Evolutionary conservation across 2,113 vertebrate species (phyloP).

Genomic region (Crotophaga sulcirostris): DNA sequence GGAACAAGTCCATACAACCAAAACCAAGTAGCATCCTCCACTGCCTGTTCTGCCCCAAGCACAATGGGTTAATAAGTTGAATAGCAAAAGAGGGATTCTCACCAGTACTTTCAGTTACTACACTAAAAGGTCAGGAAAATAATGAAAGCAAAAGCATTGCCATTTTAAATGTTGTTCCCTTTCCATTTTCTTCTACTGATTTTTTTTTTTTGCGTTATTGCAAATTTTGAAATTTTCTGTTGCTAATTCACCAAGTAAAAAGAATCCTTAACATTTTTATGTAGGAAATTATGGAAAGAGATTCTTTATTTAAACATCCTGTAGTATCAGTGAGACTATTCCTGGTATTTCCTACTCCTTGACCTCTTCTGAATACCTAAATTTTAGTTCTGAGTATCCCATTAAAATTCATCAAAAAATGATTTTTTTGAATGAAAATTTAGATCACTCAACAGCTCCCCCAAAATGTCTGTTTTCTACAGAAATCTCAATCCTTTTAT

Average conservation of each 20-base stretch:
- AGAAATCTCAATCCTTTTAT: neutral
- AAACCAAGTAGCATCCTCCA: neutral
- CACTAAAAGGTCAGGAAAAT: neutral
- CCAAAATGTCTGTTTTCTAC: neutral
- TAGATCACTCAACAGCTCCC: neutral
- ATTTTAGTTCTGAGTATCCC: neutral
- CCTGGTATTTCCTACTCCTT: neutral
- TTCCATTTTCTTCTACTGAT: neutral
- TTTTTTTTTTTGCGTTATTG: neutral
- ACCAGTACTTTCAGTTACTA: neutral
- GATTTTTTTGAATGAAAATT: neutral
- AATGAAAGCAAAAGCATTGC: neutral
- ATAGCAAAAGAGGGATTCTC: neutral
- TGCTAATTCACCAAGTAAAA: neutral
- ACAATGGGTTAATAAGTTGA: neutral
- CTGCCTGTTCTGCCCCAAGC: neutral
- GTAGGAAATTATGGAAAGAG: neutral
- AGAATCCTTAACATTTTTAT: neutral
- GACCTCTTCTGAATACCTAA: neutral
- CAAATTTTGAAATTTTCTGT: neutral
- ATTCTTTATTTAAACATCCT: neutral
- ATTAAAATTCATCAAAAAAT: neutral
- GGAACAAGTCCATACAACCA: neutral
- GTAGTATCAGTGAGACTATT: neutral
- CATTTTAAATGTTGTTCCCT: neutral